Base-by-base conservation (phyloP, 37 sponge, comb jelly and placozoan species). In the Oopsacas minuta region DNA sequence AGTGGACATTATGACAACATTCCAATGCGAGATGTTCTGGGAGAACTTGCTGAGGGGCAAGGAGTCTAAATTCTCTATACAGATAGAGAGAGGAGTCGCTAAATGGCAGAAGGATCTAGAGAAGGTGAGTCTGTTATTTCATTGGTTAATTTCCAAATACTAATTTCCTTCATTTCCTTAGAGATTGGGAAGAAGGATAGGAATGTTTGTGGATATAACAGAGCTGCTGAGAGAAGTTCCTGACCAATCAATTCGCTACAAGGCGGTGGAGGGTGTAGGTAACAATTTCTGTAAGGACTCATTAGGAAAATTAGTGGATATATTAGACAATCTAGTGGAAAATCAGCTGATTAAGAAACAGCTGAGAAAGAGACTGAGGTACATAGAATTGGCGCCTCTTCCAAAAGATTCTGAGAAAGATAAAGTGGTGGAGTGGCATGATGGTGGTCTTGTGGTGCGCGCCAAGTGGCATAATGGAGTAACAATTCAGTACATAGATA, bases 381-480 rank as follows among this genome's bases (percentile, higher is more conserved):
- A 61, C 75, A 61, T 61, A 7, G 75, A 61, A 34, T 34, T 61
- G 75, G 75, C 32, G 22, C 75, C 75, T 3, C 30, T 61, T 25
- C 75, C 75, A 34, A 3, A 5, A 34, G 75, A 61, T 25, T 32
- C 32, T 12, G 30, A 61, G 30, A 34, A 61, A n/a, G 75, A 61
- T 10, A 61, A 61, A n/a, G 20, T n/a, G 75, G 75, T 61, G 17
- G 28, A 61, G 75, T 61, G 75, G 75, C 75, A 12, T 5, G 75
- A 10, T 5, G 75, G 75, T 32, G 75, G 75, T 5, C 75, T 61
- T 25, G 28, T 61, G 75, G 75, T 61, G 75, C 75, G 20, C 28
- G 75, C 75, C 75, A 61, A 61, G 75, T 61, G 75, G 75, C 75
- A 61, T 5, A 61, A 61, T 34, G 75, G 75, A 61, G 75, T 61